Percentiles rank a stretch among this genome's conserved stretches.
Evolutionary conservation across 2,888 invertebrate genomes (phyloP).

Genomic region (Orthosia gothica): DNA sequence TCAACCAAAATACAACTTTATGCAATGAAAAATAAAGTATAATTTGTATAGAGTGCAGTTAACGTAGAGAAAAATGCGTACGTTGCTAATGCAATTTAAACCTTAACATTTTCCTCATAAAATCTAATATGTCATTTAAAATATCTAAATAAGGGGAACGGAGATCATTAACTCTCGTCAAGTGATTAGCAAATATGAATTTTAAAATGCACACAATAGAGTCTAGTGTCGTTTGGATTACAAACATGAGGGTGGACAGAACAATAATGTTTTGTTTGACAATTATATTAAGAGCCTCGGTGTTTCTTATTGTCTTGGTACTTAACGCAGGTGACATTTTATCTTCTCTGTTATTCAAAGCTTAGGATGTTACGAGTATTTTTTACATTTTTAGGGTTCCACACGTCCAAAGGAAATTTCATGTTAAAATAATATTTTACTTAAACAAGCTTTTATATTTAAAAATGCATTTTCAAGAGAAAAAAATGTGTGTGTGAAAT

Average conservation of each 20-base stretch:
- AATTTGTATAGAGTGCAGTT: background rate
- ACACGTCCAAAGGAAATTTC: no score
- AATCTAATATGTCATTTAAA: conserved; percentile 39
- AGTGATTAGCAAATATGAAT: conserved; percentile 47
- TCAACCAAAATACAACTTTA: conserved; percentile 17
- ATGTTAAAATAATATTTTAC: no score
- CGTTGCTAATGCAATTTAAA: conserved; percentile 29
- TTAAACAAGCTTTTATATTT: no score
- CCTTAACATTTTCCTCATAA: conserved; percentile 42
- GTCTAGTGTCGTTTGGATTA: conserved; percentile 32
- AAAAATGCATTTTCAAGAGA: no score
- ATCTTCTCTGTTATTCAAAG: conserved; percentile 17
- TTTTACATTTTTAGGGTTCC: no score
- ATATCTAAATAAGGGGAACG: conserved; percentile 27
- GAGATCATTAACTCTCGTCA: conserved; percentile 33
- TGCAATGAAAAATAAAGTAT: background rate
- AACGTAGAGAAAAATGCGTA: background rate
- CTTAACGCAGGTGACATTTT: conserved; percentile 42
- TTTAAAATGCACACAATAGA: conserved; percentile 19
- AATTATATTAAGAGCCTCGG: conserved; percentile 67
- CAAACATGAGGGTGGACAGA: conserved; percentile 39
- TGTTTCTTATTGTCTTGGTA: conserved; percentile 53
- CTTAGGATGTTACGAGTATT: conserved; percentile 8
- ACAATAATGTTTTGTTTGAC: conserved; percentile 67
- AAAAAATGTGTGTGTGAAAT: no score